Percentiles rank a stretch among this genome's conserved stretches.
Conservation (phyloP, 2,113 vertebrate genomes). For the Nansenia antarctica region DNA sequence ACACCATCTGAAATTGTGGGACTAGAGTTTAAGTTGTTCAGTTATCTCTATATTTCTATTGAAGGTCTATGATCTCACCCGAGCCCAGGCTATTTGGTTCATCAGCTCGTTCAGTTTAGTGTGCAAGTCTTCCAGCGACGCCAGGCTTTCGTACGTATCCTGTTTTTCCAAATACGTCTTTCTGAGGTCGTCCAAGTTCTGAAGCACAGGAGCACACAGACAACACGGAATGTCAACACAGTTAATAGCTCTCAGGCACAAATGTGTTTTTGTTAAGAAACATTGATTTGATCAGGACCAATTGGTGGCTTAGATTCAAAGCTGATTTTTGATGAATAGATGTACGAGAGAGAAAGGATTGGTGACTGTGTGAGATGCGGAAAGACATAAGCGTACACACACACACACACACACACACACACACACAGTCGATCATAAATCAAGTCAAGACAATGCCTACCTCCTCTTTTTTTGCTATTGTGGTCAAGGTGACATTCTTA, state of each 20-base stretch:
- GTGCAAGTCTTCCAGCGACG: constrained; percentile 85
- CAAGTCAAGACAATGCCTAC: constrained; percentile 70
- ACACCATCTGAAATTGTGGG: no score
- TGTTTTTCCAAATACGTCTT: constrained; percentile 82
- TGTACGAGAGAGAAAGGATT: not conserved
- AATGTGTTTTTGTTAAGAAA: no score
- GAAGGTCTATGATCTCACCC: constrained; percentile 67
- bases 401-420: no score
- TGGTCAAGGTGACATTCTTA: constrained; percentile 81
- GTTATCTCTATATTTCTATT: not conserved
- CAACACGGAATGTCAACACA: no score
- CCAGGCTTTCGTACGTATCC: constrained; percentile 83
- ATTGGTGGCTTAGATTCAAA: no score
- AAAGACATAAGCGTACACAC: not conserved
- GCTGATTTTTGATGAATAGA: not conserved
- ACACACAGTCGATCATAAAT: no score
- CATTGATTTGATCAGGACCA: no score
- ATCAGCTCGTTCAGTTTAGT: constrained; percentile 81
- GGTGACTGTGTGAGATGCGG: not conserved
- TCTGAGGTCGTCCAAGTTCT: constrained; percentile 86
- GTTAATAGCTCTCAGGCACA: no score
- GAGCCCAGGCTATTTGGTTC: constrained; percentile 92
- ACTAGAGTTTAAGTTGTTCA: no score
- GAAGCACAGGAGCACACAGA: not conserved
- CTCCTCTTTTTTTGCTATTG: constrained; percentile 84